Evolutionary conservation across 1,140 invertebrate species (phyloP).

Genomic region (Drosophila ironensis): DNA sequence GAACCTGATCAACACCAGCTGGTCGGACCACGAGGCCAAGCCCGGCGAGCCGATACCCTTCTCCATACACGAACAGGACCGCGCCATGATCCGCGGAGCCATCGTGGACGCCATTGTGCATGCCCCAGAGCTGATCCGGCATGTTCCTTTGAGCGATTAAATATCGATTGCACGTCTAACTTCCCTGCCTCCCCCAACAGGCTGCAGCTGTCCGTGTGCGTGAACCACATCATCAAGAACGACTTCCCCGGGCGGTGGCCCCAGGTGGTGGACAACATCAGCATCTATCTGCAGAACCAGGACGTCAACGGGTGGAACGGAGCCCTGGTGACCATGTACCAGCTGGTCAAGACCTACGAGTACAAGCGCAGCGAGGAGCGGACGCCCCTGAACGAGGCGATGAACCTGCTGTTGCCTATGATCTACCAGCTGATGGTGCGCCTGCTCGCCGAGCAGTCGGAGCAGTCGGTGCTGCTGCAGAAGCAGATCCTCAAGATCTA

Average conservation of each 20-base stretch:
- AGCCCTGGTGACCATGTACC: slow-evolving; percentile 94
- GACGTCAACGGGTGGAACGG: slow-evolving; percentile 95
- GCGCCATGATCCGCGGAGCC: slow-evolving; percentile 94
- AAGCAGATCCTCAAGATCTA: slow-evolving; percentile 99
- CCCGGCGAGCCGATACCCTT: slow-evolving; percentile 90
- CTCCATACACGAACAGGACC: slow-evolving; percentile 97
- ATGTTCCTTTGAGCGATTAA: neutral
- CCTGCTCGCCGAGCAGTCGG: slow-evolving; percentile 91
- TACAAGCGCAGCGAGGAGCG: slow-evolving; percentile 96
- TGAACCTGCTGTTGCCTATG: slow-evolving; percentile 96
- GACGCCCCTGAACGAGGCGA: slow-evolving; percentile 94
- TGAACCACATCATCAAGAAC: slow-evolving; percentile 95
- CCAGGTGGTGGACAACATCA: slow-evolving; percentile 97
- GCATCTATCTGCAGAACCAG: slow-evolving; percentile 84
- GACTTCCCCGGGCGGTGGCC: slow-evolving; percentile 98
- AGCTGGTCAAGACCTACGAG: slow-evolving; percentile 98
- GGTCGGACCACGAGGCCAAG: slow-evolving; percentile 93
- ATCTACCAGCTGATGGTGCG: slow-evolving; percentile 93
- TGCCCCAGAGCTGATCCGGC: slow-evolving; percentile 94
- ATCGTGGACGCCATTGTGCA: slow-evolving; percentile 98
- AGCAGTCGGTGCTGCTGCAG: slow-evolving; percentile 94
- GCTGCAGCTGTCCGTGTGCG: slow-evolving; percentile 94
- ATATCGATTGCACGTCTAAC: neutral
- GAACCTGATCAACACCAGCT: slow-evolving; percentile 94
- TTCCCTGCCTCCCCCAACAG: slow-evolving; percentile 83